phyloP scores from a whole-genome alignment of 2,797 vertebrate species.

The Rhyacichthys aspro region DNA sequence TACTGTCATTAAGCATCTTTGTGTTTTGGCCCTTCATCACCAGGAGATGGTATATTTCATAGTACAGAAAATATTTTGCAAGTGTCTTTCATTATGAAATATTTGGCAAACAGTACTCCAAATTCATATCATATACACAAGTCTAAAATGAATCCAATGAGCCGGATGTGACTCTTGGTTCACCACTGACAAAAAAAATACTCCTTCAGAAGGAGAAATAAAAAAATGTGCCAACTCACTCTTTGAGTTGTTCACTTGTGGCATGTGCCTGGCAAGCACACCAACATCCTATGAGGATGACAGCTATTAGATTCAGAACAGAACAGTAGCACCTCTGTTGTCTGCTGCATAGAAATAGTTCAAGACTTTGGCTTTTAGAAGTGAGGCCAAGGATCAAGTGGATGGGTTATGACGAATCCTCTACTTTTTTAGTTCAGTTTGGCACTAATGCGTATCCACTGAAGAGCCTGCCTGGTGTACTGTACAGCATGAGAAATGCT shows the following conservation, averaged over 20 bases:
- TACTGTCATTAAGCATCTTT: too few species aligned
- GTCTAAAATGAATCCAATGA: slow-evolving; percentile 20
- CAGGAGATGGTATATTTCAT: slow-evolving; percentile 8
- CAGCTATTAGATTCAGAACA: slow-evolving; percentile 15
- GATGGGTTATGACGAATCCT: slow-evolving; percentile 27
- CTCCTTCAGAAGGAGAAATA: slow-evolving; percentile 12
- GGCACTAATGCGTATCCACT: slow-evolving; percentile 94
- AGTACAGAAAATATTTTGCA: slow-evolving; percentile 21
- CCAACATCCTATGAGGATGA: slow-evolving; percentile 36
- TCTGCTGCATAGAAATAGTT: slow-evolving; percentile 33
- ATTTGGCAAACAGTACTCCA: slow-evolving; percentile 41
- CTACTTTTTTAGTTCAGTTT: slow-evolving; percentile 83
- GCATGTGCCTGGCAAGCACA: slow-evolving; percentile 7
- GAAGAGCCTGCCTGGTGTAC: slow-evolving; percentile 96
- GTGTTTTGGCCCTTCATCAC: too few species aligned
- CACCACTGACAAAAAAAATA: slow-evolving; percentile 11
- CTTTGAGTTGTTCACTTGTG: slow-evolving; percentile 9
- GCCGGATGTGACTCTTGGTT: slow-evolving; percentile 15
- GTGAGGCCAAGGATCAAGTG: slow-evolving; percentile 22
- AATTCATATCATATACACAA: too few species aligned
- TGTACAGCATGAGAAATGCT: slow-evolving; percentile 95
- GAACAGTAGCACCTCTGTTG: slow-evolving; percentile 11
- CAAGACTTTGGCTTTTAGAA: slow-evolving; percentile 29
- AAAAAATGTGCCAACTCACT: slow-evolving; percentile 10
- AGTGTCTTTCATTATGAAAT: slow-evolving; percentile 17